Evolutionary conservation across 2,888 invertebrate genomes (phyloP).

Genomic region (Brenthis hecate): DNA sequence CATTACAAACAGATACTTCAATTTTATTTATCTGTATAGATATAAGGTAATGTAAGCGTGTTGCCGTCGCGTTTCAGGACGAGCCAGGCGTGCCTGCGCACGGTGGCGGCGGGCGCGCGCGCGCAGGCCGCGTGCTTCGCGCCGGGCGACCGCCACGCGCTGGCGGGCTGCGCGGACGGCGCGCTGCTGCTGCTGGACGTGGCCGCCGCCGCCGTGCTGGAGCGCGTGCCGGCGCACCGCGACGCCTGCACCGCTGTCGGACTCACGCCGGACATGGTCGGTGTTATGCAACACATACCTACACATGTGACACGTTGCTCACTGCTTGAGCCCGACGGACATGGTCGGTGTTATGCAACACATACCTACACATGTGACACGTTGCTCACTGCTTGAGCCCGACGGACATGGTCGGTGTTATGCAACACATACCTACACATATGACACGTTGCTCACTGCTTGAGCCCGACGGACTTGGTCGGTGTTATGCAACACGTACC

Average conservation of each 20-base stretch:
- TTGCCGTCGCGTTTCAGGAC: conserved; percentile 50
- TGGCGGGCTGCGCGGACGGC: conserved; percentile 94
- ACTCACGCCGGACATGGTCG: conserved; percentile 90
- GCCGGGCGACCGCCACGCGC: conserved; percentile 93
- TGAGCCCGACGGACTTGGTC: no score
- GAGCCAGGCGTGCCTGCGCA: conserved; percentile 86
- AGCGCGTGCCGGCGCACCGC: conserved; percentile 91
- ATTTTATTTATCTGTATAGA: no score
- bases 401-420: no score
- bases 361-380: neutral
- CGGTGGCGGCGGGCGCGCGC: conserved; percentile 84
- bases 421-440: neutral
- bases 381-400: no score
- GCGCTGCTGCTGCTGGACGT: conserved; percentile 92
- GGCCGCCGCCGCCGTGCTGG: conserved; percentile 89
- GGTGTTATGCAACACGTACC: neutral
- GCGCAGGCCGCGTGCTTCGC: conserved; percentile 90
- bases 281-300: conserved; percentile 19
- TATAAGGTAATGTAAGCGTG: no score
- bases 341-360: conserved; percentile 37
- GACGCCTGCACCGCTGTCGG: conserved; percentile 89
- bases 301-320: neutral
- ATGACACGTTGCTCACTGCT: no score
- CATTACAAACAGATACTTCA: no score
- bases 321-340: no score